These are phyloP conservation scores for Apamea sordens DNA, from an alignment of 2,888 invertebrate species.

Conservation along the genomic window DNA sequence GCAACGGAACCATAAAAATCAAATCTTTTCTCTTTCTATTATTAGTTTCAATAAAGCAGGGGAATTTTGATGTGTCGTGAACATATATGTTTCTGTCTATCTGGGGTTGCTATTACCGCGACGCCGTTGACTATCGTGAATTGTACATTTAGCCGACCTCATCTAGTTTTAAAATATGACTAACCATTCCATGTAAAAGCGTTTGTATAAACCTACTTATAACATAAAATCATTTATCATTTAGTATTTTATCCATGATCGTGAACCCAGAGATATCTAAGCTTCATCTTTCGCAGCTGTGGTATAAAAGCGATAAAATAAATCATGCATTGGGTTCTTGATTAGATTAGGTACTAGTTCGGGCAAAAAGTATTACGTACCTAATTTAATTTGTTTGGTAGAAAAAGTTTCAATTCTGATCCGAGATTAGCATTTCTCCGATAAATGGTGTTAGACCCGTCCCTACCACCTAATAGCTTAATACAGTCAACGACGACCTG, in stretches of 20 bases:
- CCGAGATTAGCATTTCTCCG: not conserved
- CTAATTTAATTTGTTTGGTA: not conserved
- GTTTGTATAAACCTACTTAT: too few species aligned
- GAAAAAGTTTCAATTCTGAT: conserved; percentile 8
- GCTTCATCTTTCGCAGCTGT: not conserved
- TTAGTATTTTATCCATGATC: too few species aligned
- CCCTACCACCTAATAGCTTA: not conserved
- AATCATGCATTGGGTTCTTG: not conserved
- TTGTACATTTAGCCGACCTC: too few species aligned
- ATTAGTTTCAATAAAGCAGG: not conserved
- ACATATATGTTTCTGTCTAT: not conserved
- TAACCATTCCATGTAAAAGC: too few species aligned
- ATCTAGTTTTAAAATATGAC: too few species aligned
- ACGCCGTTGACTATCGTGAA: not conserved
- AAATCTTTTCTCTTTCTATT: not conserved
- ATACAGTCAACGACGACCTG: not conserved
- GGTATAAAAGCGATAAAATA: not conserved
- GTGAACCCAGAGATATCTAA: not conserved
- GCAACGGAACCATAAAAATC: too few species aligned
- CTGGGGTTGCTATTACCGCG: not conserved
- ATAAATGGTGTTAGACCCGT: not conserved
- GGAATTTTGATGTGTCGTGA: not conserved
- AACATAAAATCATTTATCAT: too few species aligned
- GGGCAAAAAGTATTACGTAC: conserved; percentile 13
- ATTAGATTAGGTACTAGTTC: conserved; percentile 15